Base-by-base conservation (phyloP, 2,797 vertebrate genomes). In the Sebastes diaconus region DNA sequence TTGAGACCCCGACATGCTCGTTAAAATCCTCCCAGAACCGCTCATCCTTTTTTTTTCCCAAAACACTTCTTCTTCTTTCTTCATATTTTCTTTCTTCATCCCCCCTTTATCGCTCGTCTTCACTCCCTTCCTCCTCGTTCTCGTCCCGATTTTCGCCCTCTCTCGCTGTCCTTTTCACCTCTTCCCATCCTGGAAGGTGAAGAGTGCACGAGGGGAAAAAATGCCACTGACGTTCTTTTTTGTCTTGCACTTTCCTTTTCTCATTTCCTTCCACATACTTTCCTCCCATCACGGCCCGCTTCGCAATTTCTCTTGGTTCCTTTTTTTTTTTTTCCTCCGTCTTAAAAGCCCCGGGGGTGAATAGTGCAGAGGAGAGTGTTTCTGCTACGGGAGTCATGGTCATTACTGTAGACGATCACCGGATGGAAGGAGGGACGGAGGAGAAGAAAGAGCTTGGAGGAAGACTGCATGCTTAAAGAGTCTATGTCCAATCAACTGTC, bases 181-280 rank as follows among this genome's bases (percentile, higher is more conserved):
- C 76, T 39, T 39, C n/a, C 30, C 34, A 36, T 83, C 59, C 42
- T 22, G 52, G 58, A 20, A 85, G 85, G 81, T 90, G 77, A 88
- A 84, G 69, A 88, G 87, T 88, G 71, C 79, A 80, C 11, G 16
- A 77, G 60, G 10, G n/a, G 1, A 39, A 73, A 77, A 84, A 84
- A 86, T 71, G 77, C 72, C 69, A 39, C 34, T 63, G 74, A 79
- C 20, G 42, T 86, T 75, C 73, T 60, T 78, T 80, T 65, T 79
- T 66, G 78, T 84, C 76, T 54, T 34, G 75, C 64, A 61, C 77
- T 83, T 90, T 87, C 75, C 81, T 83, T 88, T 92, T 87, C 85
- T 92, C 85, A 92, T 91, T 91, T 91, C 91, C 90, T 86, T 85
- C 79, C 64, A 85, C 88, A 93, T 91, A 84, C 72, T 88, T 91